A percentile compares a stretch with the other conserved stretches of the same genome.
Evolutionary conservation across 2,797 vertebrate species (phyloP).

Genomic region (Falco novaeseelandiae): DNA sequence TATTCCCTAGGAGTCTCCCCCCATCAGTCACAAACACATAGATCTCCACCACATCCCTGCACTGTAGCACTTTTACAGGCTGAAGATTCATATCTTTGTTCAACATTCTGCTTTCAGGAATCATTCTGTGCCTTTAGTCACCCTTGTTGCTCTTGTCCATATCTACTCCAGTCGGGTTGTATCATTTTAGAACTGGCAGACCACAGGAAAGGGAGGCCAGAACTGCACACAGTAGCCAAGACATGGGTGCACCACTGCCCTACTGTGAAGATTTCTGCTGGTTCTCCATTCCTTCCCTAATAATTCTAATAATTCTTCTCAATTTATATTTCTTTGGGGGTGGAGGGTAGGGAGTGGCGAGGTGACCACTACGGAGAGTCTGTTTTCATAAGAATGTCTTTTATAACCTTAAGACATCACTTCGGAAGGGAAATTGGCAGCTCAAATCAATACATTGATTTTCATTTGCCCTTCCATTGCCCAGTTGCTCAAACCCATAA

Average conservation of each 20-base stretch:
- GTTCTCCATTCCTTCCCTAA: neutral
- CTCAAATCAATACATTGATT: neutral
- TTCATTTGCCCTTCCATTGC: neutral
- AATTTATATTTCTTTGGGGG: too few relatives aligned
- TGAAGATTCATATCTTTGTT: rapidly evolving
- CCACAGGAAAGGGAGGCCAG: neutral
- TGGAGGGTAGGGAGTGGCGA: too few relatives aligned
- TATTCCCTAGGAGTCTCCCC: neutral
- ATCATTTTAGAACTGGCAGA: neutral
- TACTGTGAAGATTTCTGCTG: neutral
- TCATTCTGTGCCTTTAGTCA: neutral
- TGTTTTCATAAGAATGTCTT: neutral
- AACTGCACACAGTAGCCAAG: neutral
- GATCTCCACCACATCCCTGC: neutral
- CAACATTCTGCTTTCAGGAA: neutral
- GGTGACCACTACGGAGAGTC: neutral
- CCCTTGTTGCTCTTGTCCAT: neutral
- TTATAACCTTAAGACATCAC: neutral
- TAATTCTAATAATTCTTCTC: neutral
- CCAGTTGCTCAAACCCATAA: neutral
- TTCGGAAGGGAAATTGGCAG: neutral
- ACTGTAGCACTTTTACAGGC: neutral
- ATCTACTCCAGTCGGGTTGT: neutral
- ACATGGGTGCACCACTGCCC: neutral
- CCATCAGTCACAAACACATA: neutral